These are phyloP conservation scores for Holotrichia oblita DNA, from an alignment of 1,140 invertebrate species.

Conservation along the genomic window DNA sequence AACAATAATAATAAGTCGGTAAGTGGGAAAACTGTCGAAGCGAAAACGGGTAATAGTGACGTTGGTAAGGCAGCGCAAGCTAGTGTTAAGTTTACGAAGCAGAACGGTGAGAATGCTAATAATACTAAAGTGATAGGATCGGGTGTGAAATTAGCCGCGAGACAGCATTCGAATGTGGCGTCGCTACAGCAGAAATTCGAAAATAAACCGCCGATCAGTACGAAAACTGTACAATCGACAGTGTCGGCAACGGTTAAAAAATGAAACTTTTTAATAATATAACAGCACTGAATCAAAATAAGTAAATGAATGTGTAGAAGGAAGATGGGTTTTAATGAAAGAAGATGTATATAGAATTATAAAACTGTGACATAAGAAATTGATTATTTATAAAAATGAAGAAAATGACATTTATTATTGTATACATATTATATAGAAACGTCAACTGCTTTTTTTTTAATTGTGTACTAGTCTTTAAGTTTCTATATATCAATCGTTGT, in stretches of 20 bases:
- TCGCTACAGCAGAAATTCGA: constrained; percentile 81
- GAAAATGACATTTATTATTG: constrained; percentile 1
- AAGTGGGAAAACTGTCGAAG: constrained; percentile 52
- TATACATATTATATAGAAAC: not conserved
- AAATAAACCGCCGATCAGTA: constrained; percentile 55
- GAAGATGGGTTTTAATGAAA: not conserved
- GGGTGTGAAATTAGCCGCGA: constrained; percentile 61
- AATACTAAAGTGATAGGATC: constrained; percentile 60
- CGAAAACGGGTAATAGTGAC: constrained; percentile 16
- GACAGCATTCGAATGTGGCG: constrained; percentile 73
- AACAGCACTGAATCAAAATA: not conserved
- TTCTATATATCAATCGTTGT: not conserved
- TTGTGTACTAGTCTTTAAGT: constrained; percentile 13
- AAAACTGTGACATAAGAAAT: not conserved
- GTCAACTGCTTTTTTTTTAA: not conserved
- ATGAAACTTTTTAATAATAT: not conserved
- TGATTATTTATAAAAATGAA: not conserved
- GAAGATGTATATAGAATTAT: not conserved
- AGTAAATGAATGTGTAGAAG: not conserved
- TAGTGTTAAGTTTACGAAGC: constrained; percentile 53
- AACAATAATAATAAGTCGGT: no score
- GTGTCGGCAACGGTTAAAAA: not conserved
- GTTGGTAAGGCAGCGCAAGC: constrained; percentile 51
- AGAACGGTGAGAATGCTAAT: constrained; percentile 44
- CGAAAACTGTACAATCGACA: constrained; percentile 41